These are phyloP conservation scores for Danio kyathit DNA, from an alignment of 2,797 vertebrate species.

Conservation along the genomic window DNA sequence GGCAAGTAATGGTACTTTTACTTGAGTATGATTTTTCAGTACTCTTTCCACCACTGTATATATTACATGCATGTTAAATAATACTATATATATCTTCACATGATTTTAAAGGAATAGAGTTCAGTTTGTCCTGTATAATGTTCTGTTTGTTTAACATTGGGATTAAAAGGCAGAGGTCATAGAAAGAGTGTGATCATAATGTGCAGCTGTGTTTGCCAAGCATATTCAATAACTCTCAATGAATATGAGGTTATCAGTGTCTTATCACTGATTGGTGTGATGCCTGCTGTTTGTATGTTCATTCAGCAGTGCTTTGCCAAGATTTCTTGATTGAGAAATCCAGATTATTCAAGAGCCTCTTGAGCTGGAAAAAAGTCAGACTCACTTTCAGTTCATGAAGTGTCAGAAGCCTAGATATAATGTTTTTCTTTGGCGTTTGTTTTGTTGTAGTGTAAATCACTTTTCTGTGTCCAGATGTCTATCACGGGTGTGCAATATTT, in stretches of 20 bases:
- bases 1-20: too few relatives aligned
- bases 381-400: too few relatives aligned
- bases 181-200: background rate
- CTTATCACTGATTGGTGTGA: slow-evolving; percentile 4
- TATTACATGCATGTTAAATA: too few relatives aligned
- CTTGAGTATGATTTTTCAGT: too few relatives aligned
- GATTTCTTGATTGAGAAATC: background rate
- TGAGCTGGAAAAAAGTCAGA: too few relatives aligned
- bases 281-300: background rate
- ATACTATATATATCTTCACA: too few relatives aligned
- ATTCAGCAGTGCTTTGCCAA: background rate
- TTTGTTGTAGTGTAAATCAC: too few relatives aligned
- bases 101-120: background rate
- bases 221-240: background rate
- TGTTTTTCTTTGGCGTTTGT: too few relatives aligned
- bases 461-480: too few relatives aligned
- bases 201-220: background rate
- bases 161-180: slow-evolving; percentile 3
- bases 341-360: background rate
- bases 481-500: too few relatives aligned
- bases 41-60: too few relatives aligned
- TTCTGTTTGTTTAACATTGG: slow-evolving; percentile 19
- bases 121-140: background rate
- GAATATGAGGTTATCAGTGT: background rate
- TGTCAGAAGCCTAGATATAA: too few relatives aligned